These are phyloP conservation scores for Magallana ariakensis DNA, from an alignment of 1,140 invertebrate genomes.

Conservation along the genomic window DNA sequence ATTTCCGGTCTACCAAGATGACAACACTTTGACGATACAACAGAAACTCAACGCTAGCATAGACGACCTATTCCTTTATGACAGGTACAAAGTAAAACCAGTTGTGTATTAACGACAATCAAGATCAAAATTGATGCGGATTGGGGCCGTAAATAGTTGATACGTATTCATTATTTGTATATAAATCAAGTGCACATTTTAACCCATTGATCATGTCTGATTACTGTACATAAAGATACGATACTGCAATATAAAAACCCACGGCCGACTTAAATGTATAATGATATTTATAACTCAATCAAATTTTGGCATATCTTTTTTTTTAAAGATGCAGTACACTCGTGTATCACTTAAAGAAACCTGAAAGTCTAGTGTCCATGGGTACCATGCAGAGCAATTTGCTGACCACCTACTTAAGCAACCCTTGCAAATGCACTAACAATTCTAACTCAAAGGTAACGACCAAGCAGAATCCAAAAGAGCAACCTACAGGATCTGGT, in stretches of 20 bases:
- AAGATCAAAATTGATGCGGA: too few species aligned
- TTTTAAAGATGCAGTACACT: slow-evolving; percentile 6
- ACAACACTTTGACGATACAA: slow-evolving; percentile 68
- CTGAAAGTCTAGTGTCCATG: background rate
- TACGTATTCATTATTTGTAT: too few species aligned
- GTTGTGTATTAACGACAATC: too few species aligned
- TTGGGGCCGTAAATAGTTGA: too few species aligned
- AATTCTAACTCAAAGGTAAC: background rate
- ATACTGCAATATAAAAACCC: too few species aligned
- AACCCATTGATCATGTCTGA: too few species aligned
- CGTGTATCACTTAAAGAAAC: background rate
- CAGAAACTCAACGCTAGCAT: slow-evolving; percentile 69
- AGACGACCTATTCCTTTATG: slow-evolving; percentile 77
- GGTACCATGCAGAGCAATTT: background rate
- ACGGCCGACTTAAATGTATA: too few species aligned
- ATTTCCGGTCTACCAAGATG: slow-evolving; percentile 76
- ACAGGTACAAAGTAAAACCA: slow-evolving; percentile 66
- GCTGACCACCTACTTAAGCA: background rate
- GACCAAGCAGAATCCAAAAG: background rate
- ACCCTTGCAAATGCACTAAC: background rate
- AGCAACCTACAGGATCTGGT: background rate
- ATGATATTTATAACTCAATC: too few species aligned
- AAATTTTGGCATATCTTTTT: too few species aligned
- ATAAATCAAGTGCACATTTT: too few species aligned
- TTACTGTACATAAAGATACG: too few species aligned